Evolutionary conservation across 2,113 vertebrate genomes (phyloP), one percentile per base, ranked within the genome.

Genomic region (Chloebia gouldiae): DNA sequence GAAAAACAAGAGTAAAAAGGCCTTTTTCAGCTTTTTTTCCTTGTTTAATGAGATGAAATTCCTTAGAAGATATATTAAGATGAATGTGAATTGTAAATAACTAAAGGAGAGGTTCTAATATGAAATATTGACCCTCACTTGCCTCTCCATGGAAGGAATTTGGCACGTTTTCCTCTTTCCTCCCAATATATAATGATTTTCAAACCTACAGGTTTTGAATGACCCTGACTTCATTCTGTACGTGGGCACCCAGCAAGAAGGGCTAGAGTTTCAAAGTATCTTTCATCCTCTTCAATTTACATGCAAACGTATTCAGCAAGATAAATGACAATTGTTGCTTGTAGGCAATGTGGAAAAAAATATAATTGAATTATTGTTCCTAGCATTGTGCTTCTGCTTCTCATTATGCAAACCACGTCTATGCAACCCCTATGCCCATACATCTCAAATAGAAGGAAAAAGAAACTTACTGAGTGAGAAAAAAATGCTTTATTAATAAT

Each of bases 401-500:
- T 93, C 25, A 21, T 8, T 49, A 44, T 60, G 35, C 31, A 76
- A 14, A n/a, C 9, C 25, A 9, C 3, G 2, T 39, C 31, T 72
- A 0, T 44, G n/a, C 15, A 87, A 40, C 8, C 9, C 21, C 23
- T 70, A 7, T 68, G 12, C 8, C 33, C 1, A 2, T 45, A 42
- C 9, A 28, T 12, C 39, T 80, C 18, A 47, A 81, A 73, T 25
- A 53, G 42, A 86, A 37, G 6, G 23, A 33, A 70, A 66, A 71
- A 75, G 1, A n/a, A 87, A 39, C 3, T 63, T 90, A 23, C 16
- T 33, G 31, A 83, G 18, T 40, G 33, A 75, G 56, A 63, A n/a
- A 84, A 84, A 91, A 89, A 64, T 56, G 30, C 7, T 64, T 59
- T 71, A 31, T 45, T 75, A 76, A 44, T 87, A 66, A 91, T 53